phyloP scores from a whole-genome alignment of 2,888 invertebrate species.

The Salticus scenicus region DNA sequence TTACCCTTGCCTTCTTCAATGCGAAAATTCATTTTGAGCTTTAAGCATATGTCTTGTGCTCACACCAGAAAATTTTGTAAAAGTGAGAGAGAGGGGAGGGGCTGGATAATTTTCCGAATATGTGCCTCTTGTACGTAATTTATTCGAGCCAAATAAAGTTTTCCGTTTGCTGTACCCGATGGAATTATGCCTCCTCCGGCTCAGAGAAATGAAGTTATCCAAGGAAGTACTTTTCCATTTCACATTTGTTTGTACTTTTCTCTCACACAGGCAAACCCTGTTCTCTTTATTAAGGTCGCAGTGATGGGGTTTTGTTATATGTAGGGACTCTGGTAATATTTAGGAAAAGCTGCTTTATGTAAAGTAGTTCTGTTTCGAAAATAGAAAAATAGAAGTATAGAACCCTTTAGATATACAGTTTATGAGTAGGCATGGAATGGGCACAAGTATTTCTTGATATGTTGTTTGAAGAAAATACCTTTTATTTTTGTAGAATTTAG shows the following conservation, averaged over 20 bases:
- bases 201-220: constrained; percentile 52
- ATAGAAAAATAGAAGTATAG: no score
- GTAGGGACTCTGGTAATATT: constrained; percentile 15
- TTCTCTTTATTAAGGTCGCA: constrained; percentile 56
- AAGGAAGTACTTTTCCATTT: constrained; percentile 54
- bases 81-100: neutral
- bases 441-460: neutral
- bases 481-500: no score
- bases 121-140: constrained; percentile 59
- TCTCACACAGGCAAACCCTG: neutral
- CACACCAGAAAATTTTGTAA: constrained; percentile 47
- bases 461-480: no score
- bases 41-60: constrained; percentile 24
- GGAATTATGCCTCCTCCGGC: constrained; percentile 55
- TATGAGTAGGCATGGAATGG: neutral
- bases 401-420: no score
- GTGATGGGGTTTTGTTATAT: constrained; percentile 12
- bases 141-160: constrained; percentile 57
- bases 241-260: constrained; percentile 55
- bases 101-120: constrained; percentile 63
- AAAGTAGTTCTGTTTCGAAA: neutral
- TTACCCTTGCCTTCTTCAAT: neutral
- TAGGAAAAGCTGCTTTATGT: neutral
- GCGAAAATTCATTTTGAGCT: constrained; percentile 39
- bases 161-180: constrained; percentile 43